Base-by-base conservation (phyloP, 2,797 vertebrate genomes). In the Labeo calbasu region DNA sequence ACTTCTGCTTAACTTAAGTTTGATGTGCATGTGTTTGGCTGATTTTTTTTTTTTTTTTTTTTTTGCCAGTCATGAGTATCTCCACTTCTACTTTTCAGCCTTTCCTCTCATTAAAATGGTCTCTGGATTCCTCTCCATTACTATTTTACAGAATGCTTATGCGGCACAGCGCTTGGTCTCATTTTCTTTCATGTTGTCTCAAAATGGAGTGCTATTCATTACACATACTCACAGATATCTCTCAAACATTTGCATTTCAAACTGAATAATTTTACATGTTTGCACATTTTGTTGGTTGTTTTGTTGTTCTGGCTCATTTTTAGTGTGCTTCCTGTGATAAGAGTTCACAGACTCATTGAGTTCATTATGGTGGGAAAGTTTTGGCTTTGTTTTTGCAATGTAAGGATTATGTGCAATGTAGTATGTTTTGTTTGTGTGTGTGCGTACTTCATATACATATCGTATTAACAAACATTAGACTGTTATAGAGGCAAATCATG, bases 191-290 rank as follows among this genome's bases (percentile, higher is more conserved):
- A 75, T 82, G 59, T 82, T 82, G 28, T 65, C 70, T 82, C 8
- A 53, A 75, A 65, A 40, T 75, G 75, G 25, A 63, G 25, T 51
- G 75, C 25, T 53, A 36, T 65, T 82, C 46, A 75, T 65, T 82
- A 66, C 70, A 75, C 46, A 75, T 73, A 63, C 32, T 63, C 70
- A 36, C 25, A 75, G 81, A 82, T 65, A 75, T 66, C 9, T 32
- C 25, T 65, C 46, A 63, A 19, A 82, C 57, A 82, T 66, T 75
- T 82, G 59, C 81, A 82, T 82, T 82, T 82, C 59, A 82, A 82
- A 82, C 81, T 25, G 81, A 82, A 82, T 82, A 40, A 75, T 72
- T 65, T 17, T 40, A 65, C 46, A 61, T 59, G 28, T 73, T 75
- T 82, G 55, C 9, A 13, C 46, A 50, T 65, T 81, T 81, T 72